Evolutionary conservation across 2,113 vertebrate species (phyloP).

Genomic region (Phalacrocorax carbo): DNA sequence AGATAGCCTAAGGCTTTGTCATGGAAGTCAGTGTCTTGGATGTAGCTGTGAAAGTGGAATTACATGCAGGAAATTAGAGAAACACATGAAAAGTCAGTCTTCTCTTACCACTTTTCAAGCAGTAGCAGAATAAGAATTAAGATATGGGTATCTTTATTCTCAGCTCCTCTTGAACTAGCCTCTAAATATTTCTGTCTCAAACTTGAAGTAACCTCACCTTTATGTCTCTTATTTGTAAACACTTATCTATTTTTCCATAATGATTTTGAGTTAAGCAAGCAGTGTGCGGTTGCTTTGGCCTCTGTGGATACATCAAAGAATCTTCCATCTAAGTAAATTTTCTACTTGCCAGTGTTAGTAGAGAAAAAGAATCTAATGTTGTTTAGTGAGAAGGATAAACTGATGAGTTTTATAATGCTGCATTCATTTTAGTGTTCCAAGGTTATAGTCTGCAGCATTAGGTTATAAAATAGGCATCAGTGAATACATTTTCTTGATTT

Average conservation of each 20-base stretch:
- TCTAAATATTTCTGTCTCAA: neutral
- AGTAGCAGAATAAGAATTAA: neutral
- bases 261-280: neutral
- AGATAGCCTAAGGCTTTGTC: neutral
- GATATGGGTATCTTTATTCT: neutral
- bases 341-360: neutral
- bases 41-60: neutral
- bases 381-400: neutral
- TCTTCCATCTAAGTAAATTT: neutral
- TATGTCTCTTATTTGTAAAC: neutral
- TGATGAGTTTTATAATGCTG: neutral
- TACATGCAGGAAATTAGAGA: neutral
- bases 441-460: neutral
- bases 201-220: neutral
- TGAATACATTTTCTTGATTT: slow-evolving; percentile 8
- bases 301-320: neutral
- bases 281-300: neutral
- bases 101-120: neutral
- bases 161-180: neutral
- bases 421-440: neutral
- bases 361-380: neutral
- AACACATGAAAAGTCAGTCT: neutral
- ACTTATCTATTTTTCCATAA: neutral
- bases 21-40: neutral
- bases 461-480: neutral